phyloP scores from a whole-genome alignment of 2,113 vertebrate species.

The Nycticorax nycticorax region DNA sequence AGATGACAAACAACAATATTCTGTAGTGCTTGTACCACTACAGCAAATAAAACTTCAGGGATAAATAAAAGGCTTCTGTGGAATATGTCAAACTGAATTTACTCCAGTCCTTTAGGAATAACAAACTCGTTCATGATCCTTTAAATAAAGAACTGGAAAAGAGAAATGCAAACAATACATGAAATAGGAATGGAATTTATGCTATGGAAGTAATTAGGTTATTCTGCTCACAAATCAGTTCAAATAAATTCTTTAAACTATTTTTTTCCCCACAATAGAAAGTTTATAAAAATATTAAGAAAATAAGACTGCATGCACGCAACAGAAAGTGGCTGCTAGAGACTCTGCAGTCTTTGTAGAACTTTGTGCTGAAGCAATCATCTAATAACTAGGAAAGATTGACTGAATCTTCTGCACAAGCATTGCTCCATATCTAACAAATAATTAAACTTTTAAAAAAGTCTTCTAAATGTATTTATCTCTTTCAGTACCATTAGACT shows the following conservation, averaged over 20 bases:
- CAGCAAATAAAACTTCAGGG: constrained; percentile 8
- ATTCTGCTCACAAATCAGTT: neutral
- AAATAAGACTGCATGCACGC: neutral
- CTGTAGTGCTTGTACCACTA: neutral
- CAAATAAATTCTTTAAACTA: neutral
- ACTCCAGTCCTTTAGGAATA: neutral
- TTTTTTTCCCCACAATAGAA: neutral
- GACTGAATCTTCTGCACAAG: neutral
- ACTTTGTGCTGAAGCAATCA: neutral
- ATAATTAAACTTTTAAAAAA: neutral
- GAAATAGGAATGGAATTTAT: neutral
- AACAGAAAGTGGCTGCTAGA: neutral
- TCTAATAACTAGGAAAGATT: neutral
- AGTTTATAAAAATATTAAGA: neutral
- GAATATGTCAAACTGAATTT: constrained; percentile 1
- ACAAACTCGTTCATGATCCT: neutral
- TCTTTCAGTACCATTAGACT: neutral
- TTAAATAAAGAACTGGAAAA: constrained; percentile 14
- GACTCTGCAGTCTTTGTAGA: neutral
- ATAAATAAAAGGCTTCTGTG: constrained; percentile 34
- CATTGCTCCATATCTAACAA: neutral
- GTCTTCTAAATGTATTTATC: neutral
- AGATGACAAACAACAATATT: neutral
- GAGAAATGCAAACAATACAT: neutral
- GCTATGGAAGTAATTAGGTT: neutral